Conservation (phyloP, 2,797 vertebrate species). For the Coregonus suidteri region DNA sequence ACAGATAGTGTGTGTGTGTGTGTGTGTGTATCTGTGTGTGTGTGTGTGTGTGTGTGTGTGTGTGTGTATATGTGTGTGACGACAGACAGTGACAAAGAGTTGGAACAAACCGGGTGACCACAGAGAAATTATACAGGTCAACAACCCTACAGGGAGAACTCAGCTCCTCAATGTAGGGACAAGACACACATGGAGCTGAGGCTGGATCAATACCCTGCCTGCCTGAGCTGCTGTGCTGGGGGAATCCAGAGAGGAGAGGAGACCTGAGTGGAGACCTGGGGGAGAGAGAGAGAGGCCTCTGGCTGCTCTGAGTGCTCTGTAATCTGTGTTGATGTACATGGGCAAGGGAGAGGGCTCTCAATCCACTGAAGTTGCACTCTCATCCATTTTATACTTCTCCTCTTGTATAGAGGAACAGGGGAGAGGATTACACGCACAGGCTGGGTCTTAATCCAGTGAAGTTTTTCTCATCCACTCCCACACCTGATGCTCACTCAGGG, state of each 20-base stretch:
- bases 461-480: neutral
- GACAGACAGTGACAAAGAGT: constrained; percentile 40
- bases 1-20: neutral
- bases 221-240: neutral
- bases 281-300: neutral
- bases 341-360: neutral
- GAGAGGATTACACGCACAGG: neutral
- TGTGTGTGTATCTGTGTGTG: constrained; percentile 13
- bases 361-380: neutral
- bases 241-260: constrained; percentile 57
- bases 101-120: neutral
- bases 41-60: constrained; percentile 16
- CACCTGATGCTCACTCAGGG: neutral
- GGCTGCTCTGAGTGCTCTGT: neutral
- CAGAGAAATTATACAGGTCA: constrained; percentile 42
- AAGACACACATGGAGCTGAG: constrained; percentile 36
- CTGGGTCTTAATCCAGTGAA: neutral
- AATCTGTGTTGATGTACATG: neutral
- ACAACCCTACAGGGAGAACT: constrained; percentile 60
- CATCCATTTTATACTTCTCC: neutral
- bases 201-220: constrained; percentile 36
- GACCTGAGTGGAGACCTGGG: constrained; percentile 20
- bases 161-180: constrained; percentile 37
- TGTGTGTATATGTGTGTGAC: constrained; percentile 6
- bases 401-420: neutral